Percentiles rank a stretch among this genome's conserved stretches.
These are phyloP conservation scores for Ailurus styani DNA, from an alignment of 2,113 vertebrate genomes.

Conservation along the genomic window DNA sequence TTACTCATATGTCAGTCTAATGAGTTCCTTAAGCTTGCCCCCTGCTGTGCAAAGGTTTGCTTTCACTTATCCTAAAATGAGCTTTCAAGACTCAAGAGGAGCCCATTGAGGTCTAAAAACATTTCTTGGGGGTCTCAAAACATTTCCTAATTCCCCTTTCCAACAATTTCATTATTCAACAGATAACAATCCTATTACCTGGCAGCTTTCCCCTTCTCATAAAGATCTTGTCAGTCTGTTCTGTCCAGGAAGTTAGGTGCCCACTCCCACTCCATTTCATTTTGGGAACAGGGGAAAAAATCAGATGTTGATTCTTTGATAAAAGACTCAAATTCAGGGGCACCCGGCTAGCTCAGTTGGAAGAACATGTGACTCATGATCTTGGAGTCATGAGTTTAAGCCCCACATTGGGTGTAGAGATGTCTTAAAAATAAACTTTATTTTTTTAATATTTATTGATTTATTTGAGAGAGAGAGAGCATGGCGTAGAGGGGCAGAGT, in stretches of 20 bases:
- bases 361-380: background rate
- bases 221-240: background rate
- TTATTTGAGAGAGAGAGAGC: too few species aligned
- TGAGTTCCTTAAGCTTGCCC: background rate
- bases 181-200: background rate
- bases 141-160: background rate
- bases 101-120: background rate
- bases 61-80: conserved; percentile 1
- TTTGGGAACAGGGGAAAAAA: background rate
- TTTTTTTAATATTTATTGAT: too few species aligned
- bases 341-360: background rate
- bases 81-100: background rate
- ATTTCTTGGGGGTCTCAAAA: background rate
- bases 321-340: background rate
- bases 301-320: background rate
- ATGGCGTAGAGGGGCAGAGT: too few species aligned
- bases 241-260: background rate
- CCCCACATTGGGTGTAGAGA: background rate
- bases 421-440: background rate
- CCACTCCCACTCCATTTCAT: background rate
- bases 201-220: background rate
- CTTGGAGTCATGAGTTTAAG: background rate
- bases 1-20: background rate
- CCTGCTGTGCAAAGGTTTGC: background rate
- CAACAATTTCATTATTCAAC: background rate